Percentiles rank a stretch among this genome's conserved stretches.
Evolutionary conservation across 2,113 vertebrate genomes (phyloP).

Genomic region (Myiozetetes cayanensis): DNA sequence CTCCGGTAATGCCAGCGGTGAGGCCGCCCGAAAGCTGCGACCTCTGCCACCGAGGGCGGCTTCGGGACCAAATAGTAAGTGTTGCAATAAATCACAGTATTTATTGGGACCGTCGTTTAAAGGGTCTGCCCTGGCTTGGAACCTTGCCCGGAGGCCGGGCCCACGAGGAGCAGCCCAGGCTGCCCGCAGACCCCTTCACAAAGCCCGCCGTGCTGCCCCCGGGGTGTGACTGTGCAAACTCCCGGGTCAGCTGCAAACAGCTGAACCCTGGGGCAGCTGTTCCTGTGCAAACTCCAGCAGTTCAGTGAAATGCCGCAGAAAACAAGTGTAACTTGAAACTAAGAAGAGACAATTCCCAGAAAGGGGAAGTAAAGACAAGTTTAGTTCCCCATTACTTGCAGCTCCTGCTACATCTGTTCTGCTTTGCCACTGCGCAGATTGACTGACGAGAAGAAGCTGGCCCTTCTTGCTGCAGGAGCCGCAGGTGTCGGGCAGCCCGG

Average conservation of each 20-base stretch:
- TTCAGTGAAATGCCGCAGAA: accelerated
- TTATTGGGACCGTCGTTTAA: not conserved
- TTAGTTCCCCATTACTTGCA: not conserved
- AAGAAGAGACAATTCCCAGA: not conserved
- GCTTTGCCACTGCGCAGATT: accelerated
- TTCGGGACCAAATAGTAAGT: no score
- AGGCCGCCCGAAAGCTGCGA: accelerated
- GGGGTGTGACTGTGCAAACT: accelerated
- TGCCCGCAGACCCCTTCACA: accelerated
- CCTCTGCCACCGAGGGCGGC: no score
- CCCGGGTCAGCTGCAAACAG: no score
- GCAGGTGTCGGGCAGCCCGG: accelerated
- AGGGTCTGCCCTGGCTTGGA: not conserved
- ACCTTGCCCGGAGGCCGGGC: accelerated
- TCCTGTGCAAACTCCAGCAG: accelerated
- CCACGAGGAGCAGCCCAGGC: not conserved
- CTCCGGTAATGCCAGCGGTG: not conserved
- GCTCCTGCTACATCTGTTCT: accelerated
- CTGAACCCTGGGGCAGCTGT: no score
- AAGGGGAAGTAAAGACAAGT: not conserved
- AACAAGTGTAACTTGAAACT: not conserved
- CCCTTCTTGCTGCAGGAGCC: accelerated
- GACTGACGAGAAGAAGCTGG: accelerated
- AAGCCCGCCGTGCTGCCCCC: accelerated
- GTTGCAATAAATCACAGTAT: no score